These are phyloP conservation scores for Andrena fulva DNA, from an alignment of 2,888 invertebrate genomes.

Conservation along the genomic window DNA sequence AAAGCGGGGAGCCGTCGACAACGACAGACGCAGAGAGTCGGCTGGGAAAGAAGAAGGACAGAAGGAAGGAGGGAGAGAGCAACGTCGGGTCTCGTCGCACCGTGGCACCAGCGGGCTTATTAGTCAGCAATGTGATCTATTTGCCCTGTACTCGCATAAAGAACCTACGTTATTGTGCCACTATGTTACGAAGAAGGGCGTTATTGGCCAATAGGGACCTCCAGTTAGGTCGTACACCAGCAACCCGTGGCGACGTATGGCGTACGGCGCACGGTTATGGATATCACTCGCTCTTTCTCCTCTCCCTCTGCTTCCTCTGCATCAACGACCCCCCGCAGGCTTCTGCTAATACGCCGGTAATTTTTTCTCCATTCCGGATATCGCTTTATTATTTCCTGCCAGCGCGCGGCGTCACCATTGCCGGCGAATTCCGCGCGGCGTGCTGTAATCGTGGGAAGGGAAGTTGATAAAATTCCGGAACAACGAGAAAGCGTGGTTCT, in stretches of 20 bases:
- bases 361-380: conserved; percentile 78
- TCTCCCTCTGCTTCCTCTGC: conserved; percentile 27
- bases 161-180: conserved; percentile 82
- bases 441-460: conserved; percentile 50
- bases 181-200: conserved; percentile 82
- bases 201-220: conserved; percentile 84
- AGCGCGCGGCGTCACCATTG: conserved; percentile 45
- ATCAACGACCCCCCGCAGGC: conserved; percentile 58
- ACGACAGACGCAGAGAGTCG: conserved; percentile 61
- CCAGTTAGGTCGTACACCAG: conserved; percentile 74
- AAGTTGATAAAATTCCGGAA: conserved; percentile 51
- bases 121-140: conserved; percentile 85
- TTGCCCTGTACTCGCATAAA: conserved; percentile 83
- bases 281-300: conserved; percentile 54
- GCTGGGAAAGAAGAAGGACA: conserved; percentile 48
- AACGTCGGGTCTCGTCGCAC: conserved; percentile 54
- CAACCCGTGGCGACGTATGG: conserved; percentile 72
- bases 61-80: conserved; percentile 48
- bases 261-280: conserved; percentile 73
- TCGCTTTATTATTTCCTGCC: conserved; percentile 78
- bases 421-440: conserved; percentile 33
- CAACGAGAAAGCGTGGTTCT: not conserved
- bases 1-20: conserved; percentile 69
- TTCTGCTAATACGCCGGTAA: conserved; percentile 73
- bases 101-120: conserved; percentile 81